These are phyloP conservation scores for Bettongia penicillata DNA, from an alignment of 2,113 vertebrate genomes.

Conservation along the genomic window DNA sequence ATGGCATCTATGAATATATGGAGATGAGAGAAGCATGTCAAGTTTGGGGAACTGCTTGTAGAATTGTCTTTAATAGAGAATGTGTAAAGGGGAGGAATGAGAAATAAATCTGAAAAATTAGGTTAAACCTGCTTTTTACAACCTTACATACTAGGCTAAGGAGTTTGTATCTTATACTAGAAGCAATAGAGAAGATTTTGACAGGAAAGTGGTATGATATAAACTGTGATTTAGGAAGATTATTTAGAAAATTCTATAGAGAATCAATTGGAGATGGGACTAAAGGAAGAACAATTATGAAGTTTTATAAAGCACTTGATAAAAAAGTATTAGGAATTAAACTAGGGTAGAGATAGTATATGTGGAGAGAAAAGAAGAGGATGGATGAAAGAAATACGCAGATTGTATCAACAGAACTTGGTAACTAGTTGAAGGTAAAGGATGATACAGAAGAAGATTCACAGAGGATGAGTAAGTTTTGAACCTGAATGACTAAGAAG, in stretches of 20 bases:
- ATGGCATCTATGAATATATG: background rate
- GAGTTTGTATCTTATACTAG: background rate
- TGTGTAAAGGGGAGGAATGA: background rate
- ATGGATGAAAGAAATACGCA: too few relatives aligned
- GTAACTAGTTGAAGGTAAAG: too few relatives aligned
- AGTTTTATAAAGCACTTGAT: background rate
- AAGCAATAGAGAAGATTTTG: background rate
- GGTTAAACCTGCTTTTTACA: background rate
- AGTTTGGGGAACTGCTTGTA: background rate
- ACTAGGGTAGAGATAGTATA: too few relatives aligned
- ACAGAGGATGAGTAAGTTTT: too few relatives aligned
- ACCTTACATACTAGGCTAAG: background rate
- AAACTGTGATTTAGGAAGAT: background rate
- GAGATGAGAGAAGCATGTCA: background rate
- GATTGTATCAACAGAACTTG: too few relatives aligned
- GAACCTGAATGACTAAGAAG: too few relatives aligned
- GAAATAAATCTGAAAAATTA: background rate
- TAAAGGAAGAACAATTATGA: background rate
- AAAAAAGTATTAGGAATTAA: too few relatives aligned
- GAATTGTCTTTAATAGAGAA: background rate
- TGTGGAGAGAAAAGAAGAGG: too few relatives aligned
- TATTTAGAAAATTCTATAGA: background rate
- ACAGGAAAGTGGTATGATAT: background rate
- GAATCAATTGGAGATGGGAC: background rate
- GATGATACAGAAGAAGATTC: too few relatives aligned